Conservation (phyloP, 2,888 invertebrate genomes). For the Synanthedon myopaeformis region DNA sequence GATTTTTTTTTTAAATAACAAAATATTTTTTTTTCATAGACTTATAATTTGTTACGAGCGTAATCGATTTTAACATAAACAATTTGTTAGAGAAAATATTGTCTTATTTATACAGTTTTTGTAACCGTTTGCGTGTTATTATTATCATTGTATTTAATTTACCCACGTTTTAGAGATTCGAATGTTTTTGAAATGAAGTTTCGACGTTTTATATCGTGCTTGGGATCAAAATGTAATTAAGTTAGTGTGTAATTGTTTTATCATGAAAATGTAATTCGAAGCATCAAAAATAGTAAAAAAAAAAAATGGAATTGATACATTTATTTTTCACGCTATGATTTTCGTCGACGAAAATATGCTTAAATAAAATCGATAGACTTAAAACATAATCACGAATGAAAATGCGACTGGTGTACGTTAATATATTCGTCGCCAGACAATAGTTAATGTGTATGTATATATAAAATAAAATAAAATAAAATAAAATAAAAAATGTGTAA, state of each 20-base stretch:
- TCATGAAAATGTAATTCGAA: constrained; percentile 1
- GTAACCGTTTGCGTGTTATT: constrained; percentile 1
- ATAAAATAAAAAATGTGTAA: constrained; percentile 15
- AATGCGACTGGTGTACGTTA: constrained; percentile 39
- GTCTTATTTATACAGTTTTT: too few relatives aligned
- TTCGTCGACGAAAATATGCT: not conserved
- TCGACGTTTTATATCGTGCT: constrained; percentile 54
- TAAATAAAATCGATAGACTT: constrained; percentile 28
- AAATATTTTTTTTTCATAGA: constrained; percentile 23
- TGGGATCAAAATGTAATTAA: constrained; percentile 64
- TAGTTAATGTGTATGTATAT: constrained; percentile 44
- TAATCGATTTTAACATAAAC: constrained; percentile 16
- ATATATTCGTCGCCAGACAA: constrained; percentile 28
- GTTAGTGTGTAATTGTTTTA: constrained; percentile 33
- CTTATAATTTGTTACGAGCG: constrained; percentile 13
- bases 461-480: constrained; percentile 6
- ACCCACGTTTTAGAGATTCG: not conserved
- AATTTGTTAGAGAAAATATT: too few relatives aligned
- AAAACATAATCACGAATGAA: constrained; percentile 39
- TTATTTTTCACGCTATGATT: not conserved
- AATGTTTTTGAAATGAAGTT: constrained; percentile 5
- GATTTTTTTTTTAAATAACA: constrained; percentile 3
- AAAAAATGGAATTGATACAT: not conserved
- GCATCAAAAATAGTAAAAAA: not conserved
- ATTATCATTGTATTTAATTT: not conserved